phyloP scores from a whole-genome alignment of 1,140 invertebrate species.

The Zaprionus vittiger region DNA sequence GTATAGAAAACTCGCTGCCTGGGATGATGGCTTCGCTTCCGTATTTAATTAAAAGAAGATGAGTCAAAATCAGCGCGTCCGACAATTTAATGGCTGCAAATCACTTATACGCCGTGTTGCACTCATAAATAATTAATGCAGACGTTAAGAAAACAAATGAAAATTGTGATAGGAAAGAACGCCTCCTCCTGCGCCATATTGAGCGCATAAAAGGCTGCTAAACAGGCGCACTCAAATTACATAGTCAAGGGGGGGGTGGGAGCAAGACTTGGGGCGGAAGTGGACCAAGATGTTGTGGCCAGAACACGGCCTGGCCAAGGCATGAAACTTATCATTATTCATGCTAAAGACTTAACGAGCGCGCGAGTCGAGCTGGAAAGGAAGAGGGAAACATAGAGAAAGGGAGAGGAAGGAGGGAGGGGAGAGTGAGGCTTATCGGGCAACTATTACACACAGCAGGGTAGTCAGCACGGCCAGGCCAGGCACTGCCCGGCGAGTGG shows the following conservation, averaged over 20 bases:
- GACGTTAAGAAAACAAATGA: constrained; percentile 66
- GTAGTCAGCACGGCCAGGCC: constrained; percentile 11
- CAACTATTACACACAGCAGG: constrained; percentile 72
- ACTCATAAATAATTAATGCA: constrained; percentile 81
- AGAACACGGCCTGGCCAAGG: constrained; percentile 35
- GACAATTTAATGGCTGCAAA: constrained; percentile 54
- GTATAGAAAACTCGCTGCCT: background rate
- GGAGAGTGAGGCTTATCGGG: constrained; percentile 56
- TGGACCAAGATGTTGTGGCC: constrained; percentile 63
- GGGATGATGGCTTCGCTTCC: background rate
- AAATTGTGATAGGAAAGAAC: constrained; percentile 48
- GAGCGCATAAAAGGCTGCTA: constrained; percentile 75
- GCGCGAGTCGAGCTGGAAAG: constrained; percentile 44
- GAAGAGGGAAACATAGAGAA: background rate
- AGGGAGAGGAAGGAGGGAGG: background rate
- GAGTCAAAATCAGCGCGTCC: constrained; percentile 47
- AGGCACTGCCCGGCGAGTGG: constrained; percentile 16
- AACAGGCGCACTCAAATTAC: constrained; percentile 72
- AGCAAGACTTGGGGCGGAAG: constrained; percentile 44
- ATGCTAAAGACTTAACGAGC: constrained; percentile 84
- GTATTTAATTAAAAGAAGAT: constrained; percentile 72
- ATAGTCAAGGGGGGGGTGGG: constrained; percentile 12
- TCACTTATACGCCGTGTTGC: constrained; percentile 72
- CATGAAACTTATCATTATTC: constrained; percentile 83
- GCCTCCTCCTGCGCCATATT: constrained; percentile 62